Base-by-base conservation (phyloP, 2,113 vertebrate species). In the Sylvietta virens region DNA sequence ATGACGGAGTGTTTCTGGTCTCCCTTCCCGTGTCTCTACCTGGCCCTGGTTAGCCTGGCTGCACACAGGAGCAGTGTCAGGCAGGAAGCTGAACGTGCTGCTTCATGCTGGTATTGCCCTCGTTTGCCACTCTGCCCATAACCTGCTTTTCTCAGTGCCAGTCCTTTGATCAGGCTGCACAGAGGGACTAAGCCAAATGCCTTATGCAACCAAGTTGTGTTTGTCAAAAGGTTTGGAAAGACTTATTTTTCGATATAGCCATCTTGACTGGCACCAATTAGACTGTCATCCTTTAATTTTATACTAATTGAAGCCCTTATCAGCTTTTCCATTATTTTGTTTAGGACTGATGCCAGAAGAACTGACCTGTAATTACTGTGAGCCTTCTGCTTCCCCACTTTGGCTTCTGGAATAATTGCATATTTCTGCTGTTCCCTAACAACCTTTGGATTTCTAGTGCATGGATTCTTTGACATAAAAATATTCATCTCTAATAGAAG, bases 341-440 rank as follows among this genome's bases (percentile, higher is more conserved):
- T 78, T 66, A 48, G 82, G 85, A 83, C 40, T 48, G 51, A 56
- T 88, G 93, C 88, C 90, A 92, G 64, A 51, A 31, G 90, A 83
- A 81, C 51, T 92, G 90, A 82, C 85, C 93, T 95, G 67, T 92
- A 86, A 88, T 81, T 94, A 86, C 56, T 58, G 39, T 35, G 81
- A 58, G 86, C 62, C 24, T 88, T 88, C 88, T 86, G 67, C 79
- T 94, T 88, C 64, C 60, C 82, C 37, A 39, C 58, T 88, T 81
- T 45, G 67, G 48, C 69, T 93, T 88, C 77, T 94, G 81, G 79
- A 76, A 86, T n/a, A 1, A 2, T 40, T 51, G 7, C 15, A 14
- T 51, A 60, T 67, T 92, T 95, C 71, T 86, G 30, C 71, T 70
- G 33, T 83, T 90, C 56, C 72, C 65, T 78, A 74, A 45, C 24